Conservation (phyloP, 2,113 vertebrate species). For the Puma concolor region DNA sequence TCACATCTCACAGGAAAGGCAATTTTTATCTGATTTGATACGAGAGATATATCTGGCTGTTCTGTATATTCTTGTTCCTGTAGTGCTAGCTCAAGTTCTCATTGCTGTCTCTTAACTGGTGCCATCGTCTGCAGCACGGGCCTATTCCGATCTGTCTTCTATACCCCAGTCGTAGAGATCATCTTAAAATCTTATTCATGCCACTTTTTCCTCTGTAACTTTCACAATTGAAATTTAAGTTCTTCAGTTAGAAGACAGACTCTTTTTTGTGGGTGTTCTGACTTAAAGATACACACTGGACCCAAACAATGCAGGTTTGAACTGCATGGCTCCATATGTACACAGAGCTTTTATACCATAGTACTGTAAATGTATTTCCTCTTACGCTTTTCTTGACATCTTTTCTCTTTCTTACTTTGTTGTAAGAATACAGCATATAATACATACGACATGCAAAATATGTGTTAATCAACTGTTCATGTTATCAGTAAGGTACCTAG, state of each 20-base stretch:
- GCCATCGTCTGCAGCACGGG: accelerated
- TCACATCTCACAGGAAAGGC: not conserved
- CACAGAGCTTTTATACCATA: no score
- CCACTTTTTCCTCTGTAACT: not conserved
- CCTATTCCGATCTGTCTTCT: not conserved
- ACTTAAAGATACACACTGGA: not conserved
- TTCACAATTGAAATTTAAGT: not conserved
- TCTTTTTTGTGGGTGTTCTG: not conserved
- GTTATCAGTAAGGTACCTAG: no score
- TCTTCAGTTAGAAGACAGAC: not conserved
- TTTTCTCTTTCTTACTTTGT: no score
- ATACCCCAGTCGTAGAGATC: not conserved
- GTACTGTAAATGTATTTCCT: no score
- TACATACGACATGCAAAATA: no score
- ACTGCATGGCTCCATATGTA: no score
- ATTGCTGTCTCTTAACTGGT: not conserved
- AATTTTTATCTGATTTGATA: not conserved
- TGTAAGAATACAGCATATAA: no score
- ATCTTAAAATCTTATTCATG: not conserved
- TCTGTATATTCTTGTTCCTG: no score
- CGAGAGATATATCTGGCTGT: accelerated
- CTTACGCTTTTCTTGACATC: no score
- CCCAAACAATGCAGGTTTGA: no score
- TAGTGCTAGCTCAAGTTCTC: not conserved
- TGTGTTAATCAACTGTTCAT: no score